Evolutionary conservation across 2,113 vertebrate genomes (phyloP).

Genomic region (Empidonax alnorum): DNA sequence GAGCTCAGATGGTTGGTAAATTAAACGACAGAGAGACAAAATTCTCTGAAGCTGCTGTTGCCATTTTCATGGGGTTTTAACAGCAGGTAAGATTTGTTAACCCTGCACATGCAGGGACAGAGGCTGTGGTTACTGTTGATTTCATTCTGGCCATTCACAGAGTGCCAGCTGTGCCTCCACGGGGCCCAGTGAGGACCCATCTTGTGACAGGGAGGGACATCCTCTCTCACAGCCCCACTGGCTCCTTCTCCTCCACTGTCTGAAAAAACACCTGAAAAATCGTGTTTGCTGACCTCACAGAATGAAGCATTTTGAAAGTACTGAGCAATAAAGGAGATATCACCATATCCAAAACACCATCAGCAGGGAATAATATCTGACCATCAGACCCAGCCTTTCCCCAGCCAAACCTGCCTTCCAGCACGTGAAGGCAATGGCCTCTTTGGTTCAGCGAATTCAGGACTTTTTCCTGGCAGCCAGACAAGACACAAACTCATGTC

Average conservation of each 20-base stretch:
- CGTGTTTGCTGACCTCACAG: not conserved
- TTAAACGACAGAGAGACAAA: not conserved
- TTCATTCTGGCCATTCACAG: not conserved
- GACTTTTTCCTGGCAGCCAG: not conserved
- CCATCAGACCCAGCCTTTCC: not conserved
- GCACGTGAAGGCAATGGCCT: not conserved
- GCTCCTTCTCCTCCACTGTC: not conserved
- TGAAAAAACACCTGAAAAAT: not conserved
- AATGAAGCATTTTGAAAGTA: not conserved
- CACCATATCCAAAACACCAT: not conserved
- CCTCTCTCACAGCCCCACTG: accelerated
- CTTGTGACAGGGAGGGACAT: not conserved
- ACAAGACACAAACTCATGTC: not conserved
- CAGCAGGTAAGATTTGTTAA: not conserved
- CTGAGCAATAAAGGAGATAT: not conserved
- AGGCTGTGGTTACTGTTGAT: not conserved
- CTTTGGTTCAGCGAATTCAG: not conserved
- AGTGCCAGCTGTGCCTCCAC: not conserved
- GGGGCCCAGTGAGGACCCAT: not conserved
- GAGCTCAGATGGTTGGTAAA: not conserved
- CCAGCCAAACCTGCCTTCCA: not conserved
- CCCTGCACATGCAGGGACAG: not conserved
- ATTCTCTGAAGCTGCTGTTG: not conserved
- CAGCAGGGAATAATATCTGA: not conserved
- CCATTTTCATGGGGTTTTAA: not conserved